phyloP scores from a whole-genome alignment of 2,888 invertebrate species.

The Drosophila paramelanica region DNA sequence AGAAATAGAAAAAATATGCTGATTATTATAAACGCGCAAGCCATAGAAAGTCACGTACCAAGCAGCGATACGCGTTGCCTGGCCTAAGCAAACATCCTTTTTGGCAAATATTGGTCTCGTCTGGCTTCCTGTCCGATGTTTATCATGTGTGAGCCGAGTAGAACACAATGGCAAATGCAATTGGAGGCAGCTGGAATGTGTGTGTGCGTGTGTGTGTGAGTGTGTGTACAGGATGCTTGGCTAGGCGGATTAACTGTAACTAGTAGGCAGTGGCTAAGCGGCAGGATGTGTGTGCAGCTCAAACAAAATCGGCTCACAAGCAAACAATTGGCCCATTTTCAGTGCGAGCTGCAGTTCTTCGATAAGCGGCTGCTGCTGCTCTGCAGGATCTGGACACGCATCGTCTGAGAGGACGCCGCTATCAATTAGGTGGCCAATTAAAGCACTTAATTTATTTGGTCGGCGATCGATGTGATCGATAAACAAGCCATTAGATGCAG shows the following conservation, averaged over 20 bases:
- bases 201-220: background rate
- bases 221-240: conserved; percentile 42
- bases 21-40: conserved; percentile 60
- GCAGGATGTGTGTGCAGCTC: conserved; percentile 27
- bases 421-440: conserved; percentile 68
- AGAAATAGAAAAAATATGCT: conserved; percentile 16
- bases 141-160: conserved; percentile 58
- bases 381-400: conserved; percentile 14
- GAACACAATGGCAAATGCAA: conserved; percentile 40
- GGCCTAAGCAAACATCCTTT: conserved; percentile 78
- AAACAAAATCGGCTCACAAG: conserved; percentile 44
- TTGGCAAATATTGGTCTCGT: conserved; percentile 25
- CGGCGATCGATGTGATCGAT: conserved; percentile 56
- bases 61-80: conserved; percentile 21
- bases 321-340: conserved; percentile 10
- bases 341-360: background rate
- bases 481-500: conserved; percentile 69
- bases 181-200: conserved; percentile 32
- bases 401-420: conserved; percentile 48
- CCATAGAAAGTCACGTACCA: conserved; percentile 69
- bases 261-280: conserved; percentile 16
- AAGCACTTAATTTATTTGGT: conserved; percentile 68
- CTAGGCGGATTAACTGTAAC: conserved; percentile 55
- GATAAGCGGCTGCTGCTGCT: background rate
- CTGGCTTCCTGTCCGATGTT: conserved; percentile 72